Evolutionary conservation across 1,140 invertebrate genomes (phyloP).

Genomic region (Danaus melanippus): DNA sequence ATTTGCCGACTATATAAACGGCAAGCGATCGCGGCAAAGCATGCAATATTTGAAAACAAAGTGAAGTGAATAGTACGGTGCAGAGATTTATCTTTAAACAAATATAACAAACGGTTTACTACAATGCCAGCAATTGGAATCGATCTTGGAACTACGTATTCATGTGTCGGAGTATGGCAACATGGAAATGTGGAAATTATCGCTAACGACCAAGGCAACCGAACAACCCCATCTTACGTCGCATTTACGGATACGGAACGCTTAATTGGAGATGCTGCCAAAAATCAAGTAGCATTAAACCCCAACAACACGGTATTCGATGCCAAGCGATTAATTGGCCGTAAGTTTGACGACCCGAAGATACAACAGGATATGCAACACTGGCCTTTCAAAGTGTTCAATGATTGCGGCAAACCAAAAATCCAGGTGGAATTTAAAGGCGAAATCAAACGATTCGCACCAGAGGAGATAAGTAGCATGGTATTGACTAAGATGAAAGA

Average conservation of each 20-base stretch:
- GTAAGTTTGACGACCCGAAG: constrained; percentile 78
- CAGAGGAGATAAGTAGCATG: constrained; percentile 83
- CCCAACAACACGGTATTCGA: constrained; percentile 82
- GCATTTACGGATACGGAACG: constrained; percentile 91
- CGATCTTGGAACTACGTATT: constrained; percentile 84
- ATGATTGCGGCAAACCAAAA: constrained; percentile 74
- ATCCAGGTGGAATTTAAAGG: constrained; percentile 80
- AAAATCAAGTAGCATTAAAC: constrained; percentile 80
- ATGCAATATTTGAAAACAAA: constrained; percentile 41
- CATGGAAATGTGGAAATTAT: constrained; percentile 94
- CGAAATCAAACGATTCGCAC: constrained; percentile 78
- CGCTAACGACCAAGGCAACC: constrained; percentile 93
- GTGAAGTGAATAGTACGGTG: constrained; percentile 25
- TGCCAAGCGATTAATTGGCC: constrained; percentile 77
- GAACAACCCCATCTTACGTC: constrained; percentile 92
- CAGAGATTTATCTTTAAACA: constrained; percentile 16
- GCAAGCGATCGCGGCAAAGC: constrained; percentile 28
- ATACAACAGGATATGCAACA: constrained; percentile 79
- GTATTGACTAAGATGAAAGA: constrained; percentile 76
- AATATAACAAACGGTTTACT: constrained; percentile 3
- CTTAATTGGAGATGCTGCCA: constrained; percentile 87
- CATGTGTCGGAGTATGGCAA: constrained; percentile 84
- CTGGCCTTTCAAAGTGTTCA: constrained; percentile 79
- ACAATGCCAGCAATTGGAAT: constrained; percentile 78
- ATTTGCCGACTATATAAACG: constrained; percentile 27